Percentiles rank a stretch among this genome's conserved stretches.
Evolutionary conservation across 2,888 invertebrate species (phyloP).

Genomic region (Lottia gigantea): DNA sequence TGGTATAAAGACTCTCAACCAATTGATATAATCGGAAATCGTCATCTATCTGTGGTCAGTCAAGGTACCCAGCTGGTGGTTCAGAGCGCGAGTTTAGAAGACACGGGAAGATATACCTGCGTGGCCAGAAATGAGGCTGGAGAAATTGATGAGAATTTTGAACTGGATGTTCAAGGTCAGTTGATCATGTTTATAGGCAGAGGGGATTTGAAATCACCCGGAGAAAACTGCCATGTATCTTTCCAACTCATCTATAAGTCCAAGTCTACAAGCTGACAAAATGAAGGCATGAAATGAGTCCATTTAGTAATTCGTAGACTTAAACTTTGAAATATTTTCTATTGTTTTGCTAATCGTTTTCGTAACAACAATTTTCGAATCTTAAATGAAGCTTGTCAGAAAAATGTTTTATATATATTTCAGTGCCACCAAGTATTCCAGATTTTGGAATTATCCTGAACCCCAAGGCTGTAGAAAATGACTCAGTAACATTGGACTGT

Average conservation of each 20-base stretch:
- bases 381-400: too few relatives aligned
- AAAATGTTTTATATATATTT: conserved; percentile 19
- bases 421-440: conserved; percentile 69
- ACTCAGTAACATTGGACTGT: conserved; percentile 54
- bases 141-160: conserved; percentile 44
- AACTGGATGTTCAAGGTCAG: conserved; percentile 61
- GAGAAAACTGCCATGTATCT: too few relatives aligned
- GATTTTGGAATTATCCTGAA: conserved; percentile 53
- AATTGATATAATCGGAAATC: conserved; percentile 26
- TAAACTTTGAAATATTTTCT: too few relatives aligned
- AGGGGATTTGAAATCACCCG: too few relatives aligned
- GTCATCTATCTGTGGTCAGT: conserved; percentile 29
- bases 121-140: conserved; percentile 63
- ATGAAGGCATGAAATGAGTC: too few relatives aligned
- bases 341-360: too few relatives aligned
- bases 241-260: too few relatives aligned
- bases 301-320: too few relatives aligned
- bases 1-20: conserved; percentile 60
- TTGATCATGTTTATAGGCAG: too few relatives aligned
- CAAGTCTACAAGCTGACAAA: too few relatives aligned
- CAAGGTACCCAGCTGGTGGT: conserved; percentile 55
- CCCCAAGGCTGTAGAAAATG: conserved; percentile 64
- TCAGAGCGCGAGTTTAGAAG: conserved; percentile 43
- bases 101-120: conserved; percentile 61
- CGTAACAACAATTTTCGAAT: too few relatives aligned